Conservation (phyloP, 1,140 invertebrate species). For the Rhyacophila brunnea region DNA sequence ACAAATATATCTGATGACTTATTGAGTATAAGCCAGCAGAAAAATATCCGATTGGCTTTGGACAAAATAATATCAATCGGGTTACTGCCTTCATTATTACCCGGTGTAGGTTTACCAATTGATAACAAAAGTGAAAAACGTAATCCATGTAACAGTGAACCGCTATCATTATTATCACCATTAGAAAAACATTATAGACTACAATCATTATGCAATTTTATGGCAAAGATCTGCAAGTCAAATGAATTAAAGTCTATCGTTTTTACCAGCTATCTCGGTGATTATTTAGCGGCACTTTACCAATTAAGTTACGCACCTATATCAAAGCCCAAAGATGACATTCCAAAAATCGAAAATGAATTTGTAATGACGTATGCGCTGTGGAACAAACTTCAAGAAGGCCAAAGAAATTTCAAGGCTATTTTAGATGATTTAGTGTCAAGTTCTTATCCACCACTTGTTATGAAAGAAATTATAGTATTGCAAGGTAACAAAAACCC, state of each 20-base stretch:
- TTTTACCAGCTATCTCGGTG: conserved; percentile 49
- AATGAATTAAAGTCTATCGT: conserved; percentile 50
- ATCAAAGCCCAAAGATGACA: conserved; percentile 53
- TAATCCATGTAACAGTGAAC: conserved; percentile 14
- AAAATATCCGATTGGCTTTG: conserved; percentile 53
- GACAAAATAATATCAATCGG: conserved; percentile 65
- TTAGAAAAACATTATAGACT: conserved; percentile 39
- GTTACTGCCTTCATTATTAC: conserved; percentile 62
- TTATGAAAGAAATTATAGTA: conserved; percentile 70
- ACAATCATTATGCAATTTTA: conserved; percentile 27
- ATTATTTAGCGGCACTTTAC: conserved; percentile 65
- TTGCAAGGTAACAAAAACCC: conserved; percentile 59
- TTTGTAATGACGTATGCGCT: conserved; percentile 56
- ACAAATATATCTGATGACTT: conserved; percentile 46
- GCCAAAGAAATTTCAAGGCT: conserved; percentile 54
- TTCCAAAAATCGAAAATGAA: conserved; percentile 25
- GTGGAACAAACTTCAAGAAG: conserved; percentile 52
- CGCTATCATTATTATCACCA: conserved; percentile 38
- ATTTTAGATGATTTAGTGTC: conserved; percentile 56
- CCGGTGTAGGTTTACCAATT: conserved; percentile 61
- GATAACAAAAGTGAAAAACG: conserved; percentile 44
- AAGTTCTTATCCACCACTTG: conserved; percentile 58
- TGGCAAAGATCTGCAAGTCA: conserved; percentile 36
- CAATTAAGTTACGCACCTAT: conserved; percentile 68
- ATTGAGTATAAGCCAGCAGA: conserved; percentile 60